Evolutionary conservation across 2,113 vertebrate species (phyloP), one percentile per base, ranked within the genome.

Genomic region (Anser brachyrhynchus): DNA sequence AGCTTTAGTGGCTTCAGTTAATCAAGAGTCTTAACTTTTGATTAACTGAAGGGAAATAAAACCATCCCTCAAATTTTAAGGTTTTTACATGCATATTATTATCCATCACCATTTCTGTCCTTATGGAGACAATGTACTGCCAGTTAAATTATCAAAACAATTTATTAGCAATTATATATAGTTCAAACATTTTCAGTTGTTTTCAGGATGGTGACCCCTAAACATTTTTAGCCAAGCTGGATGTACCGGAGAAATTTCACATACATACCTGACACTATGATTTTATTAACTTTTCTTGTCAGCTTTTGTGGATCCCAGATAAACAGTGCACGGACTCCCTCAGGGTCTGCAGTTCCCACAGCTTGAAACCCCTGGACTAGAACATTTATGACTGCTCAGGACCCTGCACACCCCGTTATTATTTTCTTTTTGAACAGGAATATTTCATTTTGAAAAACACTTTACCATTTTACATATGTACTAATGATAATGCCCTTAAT

Each of bases 211-310:
- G 4, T n/a, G 54, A 13, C 19, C 22, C 23, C 15, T 43, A 52
- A 80, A 25, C 19, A 25, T 37, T 71, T 71, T 43, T 10, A 28
- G 20, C 39, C 37, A 9, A 43, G 29, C 8, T 41, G 37, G 14
- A 46, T 15, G 29, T 41, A 23, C 58, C 19, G 5, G 1, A 61
- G 58, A 33, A 66, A 66, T 72, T 41, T 49, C 44, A 21, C 20
- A 16, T n/a, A 12, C 0, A 0, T 22, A 23, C 5, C 41, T 41
- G 69, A 52, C 26, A 10, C 51, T 20, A 25, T 1, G 2, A 3
- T 8, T 16, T 12, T 18, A 25, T 25, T 15, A 65, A 13, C 33
- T 59, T n/a, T 59, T 17, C 71, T n/a, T 52, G 57, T 58, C 65
- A 14, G 6, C 51, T 65, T 62, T 46, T n/a, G 7, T 10, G 14